Percentiles rank a stretch among this genome's conserved stretches.
phyloP scores from a whole-genome alignment of 1,140 invertebrate species.

The Chlorops oryzae region DNA sequence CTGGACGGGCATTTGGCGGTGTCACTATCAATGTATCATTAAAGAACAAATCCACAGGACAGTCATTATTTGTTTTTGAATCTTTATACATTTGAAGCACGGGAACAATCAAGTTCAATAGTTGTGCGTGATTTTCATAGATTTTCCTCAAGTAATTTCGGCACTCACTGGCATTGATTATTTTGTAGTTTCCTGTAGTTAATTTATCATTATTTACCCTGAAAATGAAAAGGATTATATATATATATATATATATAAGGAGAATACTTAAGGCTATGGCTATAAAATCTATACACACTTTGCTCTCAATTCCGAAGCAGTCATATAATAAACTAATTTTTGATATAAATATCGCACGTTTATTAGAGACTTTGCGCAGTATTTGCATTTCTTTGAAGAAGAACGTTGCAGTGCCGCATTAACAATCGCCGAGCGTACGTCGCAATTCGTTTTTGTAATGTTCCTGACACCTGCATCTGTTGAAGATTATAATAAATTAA shows the following conservation, averaged over 20 bases:
- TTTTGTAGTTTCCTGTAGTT: conserved; percentile 32
- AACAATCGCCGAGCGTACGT: conserved; percentile 56
- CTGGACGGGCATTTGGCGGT: conserved; percentile 79
- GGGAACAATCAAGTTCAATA: conserved; percentile 67
- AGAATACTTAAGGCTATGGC: neutral
- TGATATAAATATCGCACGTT: conserved; percentile 58
- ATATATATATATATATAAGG: no score
- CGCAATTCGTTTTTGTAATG: conserved; percentile 55
- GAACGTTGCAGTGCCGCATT: conserved; percentile 50
- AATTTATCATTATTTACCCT: conserved; percentile 22
- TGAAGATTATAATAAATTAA: neutral
- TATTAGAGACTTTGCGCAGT: conserved; percentile 56
- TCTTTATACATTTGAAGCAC: conserved; percentile 54
- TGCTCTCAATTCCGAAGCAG: conserved; percentile 44
- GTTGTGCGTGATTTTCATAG: conserved; percentile 68
- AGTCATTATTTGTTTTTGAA: no score
- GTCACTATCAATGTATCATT: conserved; percentile 77
- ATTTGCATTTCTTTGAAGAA: conserved; percentile 55
- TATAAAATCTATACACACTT: conserved; percentile 15
- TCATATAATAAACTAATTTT: conserved; percentile 54
- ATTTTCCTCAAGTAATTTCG: conserved; percentile 67
- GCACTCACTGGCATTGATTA: conserved; percentile 55
- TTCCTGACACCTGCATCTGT: conserved; percentile 22
- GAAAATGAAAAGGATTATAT: neutral
- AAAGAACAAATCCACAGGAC: conserved; percentile 86